Evolutionary conservation across 2,797 vertebrate genomes (phyloP), one percentile per base, ranked within the genome.

Genomic region (Sebastolobus alascanus): DNA sequence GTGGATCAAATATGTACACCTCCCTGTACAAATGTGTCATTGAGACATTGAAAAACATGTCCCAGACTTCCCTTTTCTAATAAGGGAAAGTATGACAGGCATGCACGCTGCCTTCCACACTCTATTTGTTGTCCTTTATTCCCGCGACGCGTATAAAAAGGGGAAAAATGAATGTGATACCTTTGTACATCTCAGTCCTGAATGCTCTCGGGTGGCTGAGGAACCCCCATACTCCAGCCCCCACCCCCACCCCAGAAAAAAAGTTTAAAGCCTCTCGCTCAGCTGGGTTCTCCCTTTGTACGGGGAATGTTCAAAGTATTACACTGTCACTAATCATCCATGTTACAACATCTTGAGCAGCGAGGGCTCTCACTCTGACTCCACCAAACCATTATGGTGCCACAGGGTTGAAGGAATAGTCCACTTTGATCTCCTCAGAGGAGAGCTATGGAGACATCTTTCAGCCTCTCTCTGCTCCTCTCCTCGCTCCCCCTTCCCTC

Each of bases 121-220:
- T 95, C 94, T 96, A 92, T 96, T 95, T 96, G 94, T 95, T 94
- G 90, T 91, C 86, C 86, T 93, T 92, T 93, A 95, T 96, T 97
- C 96, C 95, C 95, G 50, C 72, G 91, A 92, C 76, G 87, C 91
- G 1, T 88, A 95, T 96, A 92, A 96, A 96, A 90, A 71, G 16
- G 72, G 40, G 83, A 16, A 91, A 90, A 95, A 95, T 93, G 89
- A 96, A 95, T 83, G 93, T 85, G 91, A 93, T 96, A 92, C 96
- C 93, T 95, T 94, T 94, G 96, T 94, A 95, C 93, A 93, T 96
- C 94, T 96, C 80, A 31, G 92, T 68, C 93, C 91, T 83, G 92
- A 91, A 92, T 90, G 88, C 92, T 96, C 95, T 96, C 95, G 83
- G 88, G 95, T 94, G 94, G 88, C 86, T 91, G 50, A 92, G 88